Base-by-base conservation (phyloP, 2,797 vertebrate species). In the Notolepis coatsorum region DNA sequence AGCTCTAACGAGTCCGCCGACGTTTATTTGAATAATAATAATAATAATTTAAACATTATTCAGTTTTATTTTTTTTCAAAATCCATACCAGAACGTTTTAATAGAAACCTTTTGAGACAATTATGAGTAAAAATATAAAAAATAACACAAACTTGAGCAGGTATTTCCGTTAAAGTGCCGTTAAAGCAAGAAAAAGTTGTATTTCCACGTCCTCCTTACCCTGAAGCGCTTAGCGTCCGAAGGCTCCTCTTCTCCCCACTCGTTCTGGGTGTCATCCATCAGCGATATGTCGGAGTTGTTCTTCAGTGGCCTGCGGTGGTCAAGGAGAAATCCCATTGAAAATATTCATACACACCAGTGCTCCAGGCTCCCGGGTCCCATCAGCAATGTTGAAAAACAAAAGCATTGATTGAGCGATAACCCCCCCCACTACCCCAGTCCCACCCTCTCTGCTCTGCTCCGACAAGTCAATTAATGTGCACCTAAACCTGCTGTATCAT, bases 221-320 rank as follows among this genome's bases (percentile, higher is more conserved):
- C 93, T 94, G 81, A 97, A 98, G 71, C 95, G 96, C 79, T 98
- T 98, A 43, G 91, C 90, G 68, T 97, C 95, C 2, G 93, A 84
- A 0, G 91, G 85, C 65, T 96, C 96, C 9, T 98, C 96, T 0
- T 97, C 96, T 2, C 91, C 95, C 98, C 98, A 99, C 55, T 98
- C 96, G 0, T 95, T 98, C 77, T 97, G 97, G 73, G 93, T 93
- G 89, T 98, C 96, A 2, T 98, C 98, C 95, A 99, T 98, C 70
- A 99, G 90, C 0, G 96, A 96, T 56, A 96, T 94, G 0, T 99
- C 96, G 0, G 96, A 97, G 37, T 90, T 85, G 71, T 95, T 97
- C 87, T 99, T 98, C 80, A 98, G 88, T 51, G 96, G 96, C 91
- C 98, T 99, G 88, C 21, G 86, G 74, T 23, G 86, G 74, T 53